Percentiles rank a stretch among this genome's conserved stretches.
Conservation (phyloP, 2,888 invertebrate genomes). For the Sycophila texana region DNA sequence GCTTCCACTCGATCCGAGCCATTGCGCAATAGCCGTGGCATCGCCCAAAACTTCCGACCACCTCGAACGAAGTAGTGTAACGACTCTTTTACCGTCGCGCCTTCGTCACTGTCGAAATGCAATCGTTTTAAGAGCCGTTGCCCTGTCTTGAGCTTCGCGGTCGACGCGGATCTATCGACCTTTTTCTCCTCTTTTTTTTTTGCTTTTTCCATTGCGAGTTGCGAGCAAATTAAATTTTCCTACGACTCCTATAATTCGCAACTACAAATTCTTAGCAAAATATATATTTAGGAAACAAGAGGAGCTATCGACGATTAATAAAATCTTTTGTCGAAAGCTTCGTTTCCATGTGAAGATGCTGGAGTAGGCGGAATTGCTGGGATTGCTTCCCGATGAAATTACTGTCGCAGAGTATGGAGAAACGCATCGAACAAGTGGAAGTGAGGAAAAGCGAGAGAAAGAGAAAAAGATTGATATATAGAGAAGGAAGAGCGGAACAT, state of each 20-base stretch:
- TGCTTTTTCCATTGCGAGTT: no score
- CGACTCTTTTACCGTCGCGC: slow-evolving; percentile 63
- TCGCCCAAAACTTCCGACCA: slow-evolving; percentile 46
- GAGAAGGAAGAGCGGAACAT: slow-evolving; percentile 14
- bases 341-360: slow-evolving; percentile 22
- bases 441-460: neutral
- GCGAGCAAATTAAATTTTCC: no score
- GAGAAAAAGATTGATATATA: slow-evolving; percentile 30
- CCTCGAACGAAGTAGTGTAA: slow-evolving; percentile 56
- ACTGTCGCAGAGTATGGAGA: slow-evolving; percentile 7
- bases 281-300: neutral
- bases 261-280: no score
- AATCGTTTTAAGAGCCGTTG: slow-evolving; percentile 62
- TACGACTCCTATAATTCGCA: no score
- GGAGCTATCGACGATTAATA: neutral
- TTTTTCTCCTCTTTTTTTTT: neutral
- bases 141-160: slow-evolving; percentile 35
- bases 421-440: neutral
- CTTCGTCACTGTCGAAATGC: slow-evolving; percentile 60
- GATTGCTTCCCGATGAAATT: slow-evolving; percentile 47
- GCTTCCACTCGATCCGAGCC: slow-evolving; percentile 17
- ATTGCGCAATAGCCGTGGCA: slow-evolving; percentile 43
- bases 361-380: neutral
- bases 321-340: slow-evolving; percentile 31
- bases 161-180: neutral